phyloP scores from a whole-genome alignment of 2,888 invertebrate species.

The Aphelenchoides bicaudatus region DNA sequence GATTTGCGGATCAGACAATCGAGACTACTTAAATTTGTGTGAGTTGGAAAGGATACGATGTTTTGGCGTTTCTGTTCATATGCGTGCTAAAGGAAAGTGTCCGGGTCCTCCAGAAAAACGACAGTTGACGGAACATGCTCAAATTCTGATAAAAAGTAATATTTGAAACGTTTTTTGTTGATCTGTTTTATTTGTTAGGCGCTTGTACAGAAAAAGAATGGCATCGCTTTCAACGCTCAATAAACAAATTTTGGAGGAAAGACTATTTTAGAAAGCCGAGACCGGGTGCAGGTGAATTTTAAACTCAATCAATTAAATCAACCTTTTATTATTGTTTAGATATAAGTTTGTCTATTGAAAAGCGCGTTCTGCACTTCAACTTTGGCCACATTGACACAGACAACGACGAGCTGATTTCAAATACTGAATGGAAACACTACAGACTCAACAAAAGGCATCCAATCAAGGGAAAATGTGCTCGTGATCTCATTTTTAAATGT shows the following conservation, averaged over 20 bases:
- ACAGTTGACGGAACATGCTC: no score
- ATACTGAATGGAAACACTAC: background rate
- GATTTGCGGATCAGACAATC: conserved; percentile 16
- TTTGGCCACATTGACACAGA: conserved; percentile 2
- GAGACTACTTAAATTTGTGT: conserved; percentile 12
- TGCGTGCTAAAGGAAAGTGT: background rate
- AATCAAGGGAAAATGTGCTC: background rate
- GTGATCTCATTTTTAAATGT: background rate
- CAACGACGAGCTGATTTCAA: background rate
- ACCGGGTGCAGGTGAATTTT: background rate
- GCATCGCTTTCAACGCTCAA: background rate
- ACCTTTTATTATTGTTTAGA: no score
- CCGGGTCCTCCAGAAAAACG: no score
- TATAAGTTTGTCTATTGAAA: no score
- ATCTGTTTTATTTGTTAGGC: no score
- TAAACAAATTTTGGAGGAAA: background rate
- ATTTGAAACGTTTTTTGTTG: background rate
- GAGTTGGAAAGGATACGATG: conserved; percentile 17
- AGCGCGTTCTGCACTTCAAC: background rate
- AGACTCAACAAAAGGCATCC: no score
- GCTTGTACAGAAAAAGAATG: background rate
- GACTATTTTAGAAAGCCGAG: background rate
- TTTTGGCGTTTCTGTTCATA: background rate
- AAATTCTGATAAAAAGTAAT: background rate
- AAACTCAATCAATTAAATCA: no score